Percentiles rank a stretch among this genome's conserved stretches.
phyloP scores from a whole-genome alignment of 2,113 vertebrate species.

The Hystrix brachyura region DNA sequence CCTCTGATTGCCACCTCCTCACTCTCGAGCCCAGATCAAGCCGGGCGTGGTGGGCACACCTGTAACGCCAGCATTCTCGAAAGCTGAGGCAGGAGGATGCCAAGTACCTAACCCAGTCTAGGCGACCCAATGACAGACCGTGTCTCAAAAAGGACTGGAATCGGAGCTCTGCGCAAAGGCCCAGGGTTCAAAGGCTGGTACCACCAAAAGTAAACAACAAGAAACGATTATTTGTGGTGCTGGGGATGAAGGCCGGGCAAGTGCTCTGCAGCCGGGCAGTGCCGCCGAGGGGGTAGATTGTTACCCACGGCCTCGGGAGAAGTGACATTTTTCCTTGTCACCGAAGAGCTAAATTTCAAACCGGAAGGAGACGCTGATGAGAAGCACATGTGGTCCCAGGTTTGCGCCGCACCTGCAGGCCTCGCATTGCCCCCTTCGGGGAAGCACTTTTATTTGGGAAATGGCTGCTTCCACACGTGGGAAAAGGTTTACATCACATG shows the following conservation, averaged over 20 bases:
- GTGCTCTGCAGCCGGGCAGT: neutral
- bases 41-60: neutral
- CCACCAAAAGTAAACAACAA: neutral
- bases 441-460: constrained; percentile 56
- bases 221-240: neutral
- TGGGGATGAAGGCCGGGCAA: neutral
- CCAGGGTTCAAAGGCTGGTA: neutral
- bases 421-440: constrained; percentile 48
- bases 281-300: neutral
- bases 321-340: neutral
- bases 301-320: neutral
- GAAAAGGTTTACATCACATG: constrained; percentile 34
- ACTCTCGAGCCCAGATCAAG: neutral
- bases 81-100: neutral
- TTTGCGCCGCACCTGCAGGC: constrained; percentile 54
- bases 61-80: neutral
- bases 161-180: neutral
- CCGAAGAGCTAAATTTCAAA: constrained; percentile 56
- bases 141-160: neutral
- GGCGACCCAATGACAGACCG: neutral
- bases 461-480: constrained; percentile 6
- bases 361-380: constrained; percentile 41
- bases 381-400: constrained; percentile 4
- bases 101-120: neutral
- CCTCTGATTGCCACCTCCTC: neutral